Percentiles rank a stretch among this genome's conserved stretches.
phyloP scores from a whole-genome alignment of 2,113 vertebrate species.

The Mormyrus iriodes region DNA sequence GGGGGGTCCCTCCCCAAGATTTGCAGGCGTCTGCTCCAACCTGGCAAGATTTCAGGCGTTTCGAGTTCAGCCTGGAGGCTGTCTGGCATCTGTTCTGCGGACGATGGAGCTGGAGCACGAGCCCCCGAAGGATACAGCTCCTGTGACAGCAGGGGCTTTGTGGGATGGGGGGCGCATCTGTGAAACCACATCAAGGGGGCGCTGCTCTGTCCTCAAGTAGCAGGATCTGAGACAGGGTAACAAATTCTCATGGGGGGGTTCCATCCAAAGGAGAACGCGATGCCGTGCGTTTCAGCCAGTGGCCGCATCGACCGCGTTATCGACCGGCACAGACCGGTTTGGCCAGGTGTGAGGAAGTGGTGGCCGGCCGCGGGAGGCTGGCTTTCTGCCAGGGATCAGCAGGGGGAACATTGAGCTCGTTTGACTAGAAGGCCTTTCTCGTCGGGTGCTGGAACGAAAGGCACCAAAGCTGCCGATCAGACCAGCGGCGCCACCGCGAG shows the following conservation, averaged over 20 bases:
- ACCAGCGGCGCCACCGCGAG: not conserved
- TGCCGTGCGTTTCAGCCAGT: not conserved
- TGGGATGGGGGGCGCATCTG: not conserved
- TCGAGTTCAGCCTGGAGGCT: not conserved
- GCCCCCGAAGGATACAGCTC: not conserved
- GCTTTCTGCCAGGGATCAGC: not conserved
- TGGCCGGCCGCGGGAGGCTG: not conserved
- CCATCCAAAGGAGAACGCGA: not conserved
- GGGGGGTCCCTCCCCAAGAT: not conserved
- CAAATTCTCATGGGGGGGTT: not conserved
- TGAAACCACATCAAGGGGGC: not conserved
- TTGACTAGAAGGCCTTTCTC: not conserved
- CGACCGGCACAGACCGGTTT: not conserved
- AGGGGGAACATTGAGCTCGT: not conserved
- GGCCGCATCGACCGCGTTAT: not conserved
- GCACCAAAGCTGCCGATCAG: not conserved
- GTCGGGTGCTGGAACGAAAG: not conserved
- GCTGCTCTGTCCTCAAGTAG: not conserved
- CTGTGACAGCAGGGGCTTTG: not conserved
- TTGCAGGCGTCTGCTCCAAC: not conserved
- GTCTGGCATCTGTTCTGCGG: not conserved
- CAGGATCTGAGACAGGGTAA: not conserved
- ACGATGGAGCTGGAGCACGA: not conserved
- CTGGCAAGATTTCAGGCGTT: slow-evolving; percentile 6
- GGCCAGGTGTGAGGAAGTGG: not conserved